Evolutionary conservation across 2,888 invertebrate genomes (phyloP).

Genomic region (Leucophenga montana): DNA sequence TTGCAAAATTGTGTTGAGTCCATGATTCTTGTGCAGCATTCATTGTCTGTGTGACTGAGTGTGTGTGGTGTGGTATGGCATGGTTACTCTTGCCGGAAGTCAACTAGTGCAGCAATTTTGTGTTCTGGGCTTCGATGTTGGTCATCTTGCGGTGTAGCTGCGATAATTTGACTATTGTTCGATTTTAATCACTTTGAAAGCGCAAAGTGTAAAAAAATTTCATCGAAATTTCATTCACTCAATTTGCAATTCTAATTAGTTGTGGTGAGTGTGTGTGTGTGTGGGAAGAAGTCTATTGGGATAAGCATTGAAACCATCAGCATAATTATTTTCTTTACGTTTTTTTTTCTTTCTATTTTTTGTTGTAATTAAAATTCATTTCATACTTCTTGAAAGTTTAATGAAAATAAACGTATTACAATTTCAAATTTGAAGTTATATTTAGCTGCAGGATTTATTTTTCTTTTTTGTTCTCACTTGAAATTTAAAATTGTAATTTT

Average conservation of each 20-base stretch:
- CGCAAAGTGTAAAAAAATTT: slow-evolving; percentile 44
- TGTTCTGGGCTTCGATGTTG: slow-evolving; percentile 32
- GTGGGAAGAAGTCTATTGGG: no score
- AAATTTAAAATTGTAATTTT: slow-evolving; percentile 23
- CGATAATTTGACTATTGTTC: slow-evolving; percentile 45
- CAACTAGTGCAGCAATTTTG: slow-evolving; percentile 15
- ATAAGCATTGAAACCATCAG: slow-evolving; percentile 14
- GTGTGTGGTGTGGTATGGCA: slow-evolving; percentile 11
- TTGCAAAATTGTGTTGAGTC: slow-evolving; percentile 66
- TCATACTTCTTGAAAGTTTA: slow-evolving; percentile 20
- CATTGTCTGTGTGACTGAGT: slow-evolving; percentile 9
- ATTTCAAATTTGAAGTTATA: slow-evolving; percentile 12
- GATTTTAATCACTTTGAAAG: slow-evolving; percentile 64
- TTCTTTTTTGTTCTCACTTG: background rate
- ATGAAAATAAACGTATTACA: slow-evolving; percentile 16
- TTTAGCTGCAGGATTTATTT: background rate
- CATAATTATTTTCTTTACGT: slow-evolving; percentile 21
- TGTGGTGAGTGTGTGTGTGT: background rate
- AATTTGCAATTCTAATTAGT: slow-evolving; percentile 17
- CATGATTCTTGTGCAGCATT: slow-evolving; percentile 22
- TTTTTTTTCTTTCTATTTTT: slow-evolving; percentile 6
- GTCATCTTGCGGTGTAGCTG: slow-evolving; percentile 52
- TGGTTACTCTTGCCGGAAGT: slow-evolving; percentile 25
- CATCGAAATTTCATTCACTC: background rate
- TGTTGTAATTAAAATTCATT: slow-evolving; percentile 20